phyloP scores from a whole-genome alignment of 1,140 invertebrate genomes.

The Cherax quadricarinatus region DNA sequence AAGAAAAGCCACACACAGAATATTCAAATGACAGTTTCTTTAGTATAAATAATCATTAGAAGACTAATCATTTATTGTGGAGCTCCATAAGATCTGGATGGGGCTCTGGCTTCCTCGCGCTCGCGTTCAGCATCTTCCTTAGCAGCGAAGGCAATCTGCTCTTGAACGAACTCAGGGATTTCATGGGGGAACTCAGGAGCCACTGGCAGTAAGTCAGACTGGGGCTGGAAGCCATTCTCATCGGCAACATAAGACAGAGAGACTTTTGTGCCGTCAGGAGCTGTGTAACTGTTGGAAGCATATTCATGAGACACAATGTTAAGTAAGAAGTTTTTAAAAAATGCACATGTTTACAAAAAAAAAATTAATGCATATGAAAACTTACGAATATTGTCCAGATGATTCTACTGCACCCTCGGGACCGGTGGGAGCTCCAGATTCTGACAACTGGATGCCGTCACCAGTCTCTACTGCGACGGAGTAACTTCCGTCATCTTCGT shows the following conservation, averaged over 20 bases:
- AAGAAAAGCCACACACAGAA: too few relatives aligned
- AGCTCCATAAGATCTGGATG: neutral
- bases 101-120: too few relatives aligned
- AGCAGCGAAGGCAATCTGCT: neutral
- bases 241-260: conserved; percentile 17
- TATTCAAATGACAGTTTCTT: too few relatives aligned
- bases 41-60: neutral
- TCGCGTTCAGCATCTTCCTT: neutral
- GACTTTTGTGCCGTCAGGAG: conserved; percentile 30
- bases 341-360: too few relatives aligned
- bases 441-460: conserved; percentile 9
- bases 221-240: conserved; percentile 37
- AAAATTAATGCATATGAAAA: neutral
- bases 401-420: neutral
- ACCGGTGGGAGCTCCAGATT: conserved; percentile 29
- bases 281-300: conserved; percentile 19
- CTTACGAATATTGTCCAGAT: neutral
- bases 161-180: neutral
- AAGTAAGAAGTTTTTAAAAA: too few relatives aligned
- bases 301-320: neutral
- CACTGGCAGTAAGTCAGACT: conserved; percentile 42
- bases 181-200: conserved; percentile 12
- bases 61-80: neutral
- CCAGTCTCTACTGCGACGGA: conserved; percentile 44
- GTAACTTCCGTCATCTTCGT: conserved; percentile 60